These are phyloP conservation scores for Oncopodura yosiiana DNA, from an alignment of 1,140 invertebrate species.

Conservation along the genomic window DNA sequence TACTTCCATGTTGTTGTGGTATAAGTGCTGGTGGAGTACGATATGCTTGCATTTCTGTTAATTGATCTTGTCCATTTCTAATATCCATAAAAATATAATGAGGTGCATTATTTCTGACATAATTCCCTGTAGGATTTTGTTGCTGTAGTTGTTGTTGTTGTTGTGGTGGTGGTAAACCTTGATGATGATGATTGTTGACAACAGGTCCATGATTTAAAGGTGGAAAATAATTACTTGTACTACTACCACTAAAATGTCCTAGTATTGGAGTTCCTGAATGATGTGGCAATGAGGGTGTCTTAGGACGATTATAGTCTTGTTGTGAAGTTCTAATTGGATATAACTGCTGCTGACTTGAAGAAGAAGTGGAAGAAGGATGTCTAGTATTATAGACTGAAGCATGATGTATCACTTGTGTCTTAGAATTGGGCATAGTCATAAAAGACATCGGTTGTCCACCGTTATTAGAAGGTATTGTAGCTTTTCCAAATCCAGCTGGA, in stretches of 20 bases:
- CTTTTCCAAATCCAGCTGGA: constrained; percentile 24
- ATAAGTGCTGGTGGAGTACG: constrained; percentile 2
- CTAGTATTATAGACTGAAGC: neutral
- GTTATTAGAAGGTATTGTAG: constrained; percentile 13
- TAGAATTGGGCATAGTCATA: constrained; percentile 27
- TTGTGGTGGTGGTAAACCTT: neutral
- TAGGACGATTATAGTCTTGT: neutral
- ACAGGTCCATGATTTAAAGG: neutral
- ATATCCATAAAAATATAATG: constrained; percentile 13
- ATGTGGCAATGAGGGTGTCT: neutral
- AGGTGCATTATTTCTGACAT: constrained; percentile 2
- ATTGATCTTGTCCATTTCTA: constrained; percentile 9
- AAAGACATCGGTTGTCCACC: constrained; percentile 24
- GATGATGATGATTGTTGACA: constrained; percentile 1
- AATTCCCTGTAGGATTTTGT: constrained; percentile 8
- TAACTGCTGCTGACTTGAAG: constrained; percentile 4
- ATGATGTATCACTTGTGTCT: constrained; percentile 30
- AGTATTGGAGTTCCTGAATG: neutral
- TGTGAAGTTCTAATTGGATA: constrained; percentile 17
- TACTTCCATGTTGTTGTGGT: neutral
- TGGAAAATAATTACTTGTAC: neutral
- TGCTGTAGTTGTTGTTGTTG: neutral
- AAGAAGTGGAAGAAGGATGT: constrained; percentile 2
- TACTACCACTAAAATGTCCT: no score
- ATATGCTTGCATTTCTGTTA: no score